Base-by-base conservation (phyloP, 2,888 invertebrate species). In the Notocelia uddmanniana region DNA sequence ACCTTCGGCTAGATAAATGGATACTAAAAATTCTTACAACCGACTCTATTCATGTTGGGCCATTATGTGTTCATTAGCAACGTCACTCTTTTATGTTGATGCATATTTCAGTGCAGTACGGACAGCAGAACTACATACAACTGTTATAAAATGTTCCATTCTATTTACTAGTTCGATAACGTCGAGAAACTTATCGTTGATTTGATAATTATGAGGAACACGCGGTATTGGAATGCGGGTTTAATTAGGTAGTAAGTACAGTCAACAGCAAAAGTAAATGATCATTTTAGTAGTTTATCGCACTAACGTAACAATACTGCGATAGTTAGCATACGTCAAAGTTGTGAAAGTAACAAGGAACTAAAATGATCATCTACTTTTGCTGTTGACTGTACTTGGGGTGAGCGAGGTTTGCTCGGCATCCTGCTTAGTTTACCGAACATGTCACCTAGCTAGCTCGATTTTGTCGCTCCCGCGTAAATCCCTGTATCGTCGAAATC, bases 1-100 rank as follows among this genome's bases (percentile, higher is more conserved):
- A 85, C 85, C 82, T 82, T 80, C 77, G 76, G 79, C 76, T 74
- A 78, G 76, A 77, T 78, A 78, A 78, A 78, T 75, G 73, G 74
- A 70, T 74, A 75, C 75, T 75, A 75, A 77, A 76, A 79, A 79
- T 78, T 68, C 52, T 73, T 67, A 58, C 67, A 67, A 72, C 77
- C 73, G 70, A 72, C 70, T 74, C 74, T 75, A 79, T 75, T 76
- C 75, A 76, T 77, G 77, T 77, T 55, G 52, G 76, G 66, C 72
- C 75, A 78, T 79, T 78, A 76, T 77, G 74, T 75, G 75, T 73
- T 74, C 74, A 66, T 66, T 52, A 69, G 19, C 23, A 73, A 52
- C 59, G 60, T 69, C 64, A 66, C 60, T 69, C 66, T 66, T 66
- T 62, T 68, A 55, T 72, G 72, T 68, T n/a, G 19, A 41, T 48